A percentile compares a stretch with the other conserved stretches of the same genome.
phyloP scores from a whole-genome alignment of 2,113 vertebrate genomes.

The Thunnus maccoyii region DNA sequence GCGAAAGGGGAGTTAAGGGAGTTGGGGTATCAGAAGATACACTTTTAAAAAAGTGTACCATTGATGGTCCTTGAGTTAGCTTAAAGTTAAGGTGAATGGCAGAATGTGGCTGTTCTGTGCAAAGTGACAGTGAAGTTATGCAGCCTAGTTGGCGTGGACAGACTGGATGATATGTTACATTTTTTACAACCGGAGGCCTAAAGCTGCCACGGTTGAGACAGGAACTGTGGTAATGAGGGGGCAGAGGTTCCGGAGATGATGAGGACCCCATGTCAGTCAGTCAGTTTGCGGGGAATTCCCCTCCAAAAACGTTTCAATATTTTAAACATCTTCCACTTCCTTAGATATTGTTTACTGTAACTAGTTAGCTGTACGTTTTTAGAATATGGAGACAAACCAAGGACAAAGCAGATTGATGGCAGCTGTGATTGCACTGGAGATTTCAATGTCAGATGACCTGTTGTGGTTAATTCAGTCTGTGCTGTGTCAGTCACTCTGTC shows the following conservation, averaged over 20 bases:
- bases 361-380: slow-evolving; percentile 1
- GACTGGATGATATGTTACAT: slow-evolving; percentile 48
- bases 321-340: slow-evolving; percentile 20
- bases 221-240: slow-evolving; percentile 54
- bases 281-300: slow-evolving; percentile 44
- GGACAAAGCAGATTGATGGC: slow-evolving; percentile 63
- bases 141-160: slow-evolving; percentile 38
- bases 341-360: slow-evolving; percentile 32
- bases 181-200: slow-evolving; percentile 56
- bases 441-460: slow-evolving; percentile 69
- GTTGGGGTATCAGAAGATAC: slow-evolving; percentile 29
- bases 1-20: slow-evolving; percentile 43
- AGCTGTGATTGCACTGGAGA: slow-evolving; percentile 66
- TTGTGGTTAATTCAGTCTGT: slow-evolving; percentile 65
- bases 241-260: slow-evolving; percentile 51
- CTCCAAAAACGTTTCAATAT: slow-evolving; percentile 27
- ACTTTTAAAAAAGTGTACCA: slow-evolving; percentile 25
- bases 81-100: slow-evolving; percentile 51
- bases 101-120: slow-evolving; percentile 39
- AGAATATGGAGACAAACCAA: slow-evolving; percentile 41
- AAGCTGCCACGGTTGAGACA: slow-evolving; percentile 45
- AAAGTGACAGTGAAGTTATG: slow-evolving; percentile 46
- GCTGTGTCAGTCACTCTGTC: slow-evolving; percentile 72
- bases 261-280: slow-evolving; percentile 49
- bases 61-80: background rate